Evolutionary conservation across 2,797 vertebrate genomes (phyloP), one percentile per base, ranked within the genome.

Genomic region (Schizopygopsis pylzovi): DNA sequence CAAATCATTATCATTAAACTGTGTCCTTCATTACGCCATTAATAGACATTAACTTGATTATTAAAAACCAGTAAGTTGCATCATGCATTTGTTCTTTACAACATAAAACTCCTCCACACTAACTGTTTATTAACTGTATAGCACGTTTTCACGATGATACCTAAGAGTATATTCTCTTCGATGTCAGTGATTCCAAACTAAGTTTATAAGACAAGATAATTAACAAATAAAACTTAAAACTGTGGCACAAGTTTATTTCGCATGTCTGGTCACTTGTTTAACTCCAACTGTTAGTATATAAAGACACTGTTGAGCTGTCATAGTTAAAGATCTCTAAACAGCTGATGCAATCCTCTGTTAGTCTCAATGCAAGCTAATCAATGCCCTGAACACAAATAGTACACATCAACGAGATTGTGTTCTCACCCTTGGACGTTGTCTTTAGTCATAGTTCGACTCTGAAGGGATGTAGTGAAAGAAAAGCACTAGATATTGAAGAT

Each of bases 351-450:
- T 93, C 89, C 86, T 84, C 16, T 6, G 90, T 45, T 88, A 87
- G 85, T 83, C 52, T 33, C 39, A 25, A 76, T 37, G 20, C 37
- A 65, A 11, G 68, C 68, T 80, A 82, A n/a, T 68, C 13, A 65
- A 43, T 72, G 63, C 37, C 22, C 33, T n/a, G 3, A 9, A 4
- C 22, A 22, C 20, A 39, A 28, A 49, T 8, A 59, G 3, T 8
- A 15, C 4, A 22, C 37, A 52, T 22, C 43, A 37, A 52, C 18
- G n/a, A 22, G 6, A 61, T 43, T n/a, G 59, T 3, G 0, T 12
- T 87, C 95, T 95, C 94, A 96, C 95, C 95, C 94, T 79, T 93
- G 88, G 4, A 90, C 87, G 84, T 91, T 92, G 39, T 95, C 95
- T 90, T 95, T 95, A 88, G 92, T 95, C 95, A 96, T 96, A 85